Conservation (phyloP, 2,113 vertebrate species). For the Blennius ocellaris region DNA sequence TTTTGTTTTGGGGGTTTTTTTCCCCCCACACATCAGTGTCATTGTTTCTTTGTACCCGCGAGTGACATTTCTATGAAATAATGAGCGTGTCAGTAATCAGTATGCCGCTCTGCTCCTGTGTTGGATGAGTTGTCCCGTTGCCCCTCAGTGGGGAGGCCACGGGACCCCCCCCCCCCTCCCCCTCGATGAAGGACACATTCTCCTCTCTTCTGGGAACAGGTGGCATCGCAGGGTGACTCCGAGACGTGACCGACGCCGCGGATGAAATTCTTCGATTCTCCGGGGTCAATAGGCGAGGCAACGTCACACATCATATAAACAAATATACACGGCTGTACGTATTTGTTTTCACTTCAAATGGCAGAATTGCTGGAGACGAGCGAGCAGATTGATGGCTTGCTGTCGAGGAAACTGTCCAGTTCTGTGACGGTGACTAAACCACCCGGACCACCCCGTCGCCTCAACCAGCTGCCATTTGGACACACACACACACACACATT, state of each 20-base stretch:
- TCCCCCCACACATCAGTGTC: background rate
- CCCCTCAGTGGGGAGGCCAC: constrained; percentile 70
- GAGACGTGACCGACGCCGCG: constrained; percentile 68
- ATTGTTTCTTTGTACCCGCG: constrained; percentile 15
- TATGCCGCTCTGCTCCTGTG: constrained; percentile 67
- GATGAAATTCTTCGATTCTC: constrained; percentile 48
- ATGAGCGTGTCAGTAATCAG: constrained; percentile 61
- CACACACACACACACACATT: constrained; percentile 4
- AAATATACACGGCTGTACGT: no score
- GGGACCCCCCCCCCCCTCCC: constrained; percentile 17
- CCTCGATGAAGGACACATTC: constrained; percentile 73
- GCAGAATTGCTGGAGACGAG: constrained; percentile 27
- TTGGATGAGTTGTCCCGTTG: constrained; percentile 71
- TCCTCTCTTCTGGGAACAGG: constrained; percentile 77
- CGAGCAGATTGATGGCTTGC: constrained; percentile 40
- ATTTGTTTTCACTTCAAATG: constrained; percentile 34
- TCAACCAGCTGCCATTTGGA: constrained; percentile 56
- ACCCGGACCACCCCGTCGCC: constrained; percentile 42
- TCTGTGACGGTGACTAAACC: constrained; percentile 56
- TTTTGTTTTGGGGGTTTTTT: constrained; percentile 14
- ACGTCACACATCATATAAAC: no score
- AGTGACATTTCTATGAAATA: constrained; percentile 46
- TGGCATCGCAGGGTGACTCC: constrained; percentile 79
- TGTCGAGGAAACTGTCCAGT: constrained; percentile 39
- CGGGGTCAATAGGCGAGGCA: no score